Evolutionary conservation across 2,888 invertebrate genomes (phyloP).

Genomic region (Meteorus colon): DNA sequence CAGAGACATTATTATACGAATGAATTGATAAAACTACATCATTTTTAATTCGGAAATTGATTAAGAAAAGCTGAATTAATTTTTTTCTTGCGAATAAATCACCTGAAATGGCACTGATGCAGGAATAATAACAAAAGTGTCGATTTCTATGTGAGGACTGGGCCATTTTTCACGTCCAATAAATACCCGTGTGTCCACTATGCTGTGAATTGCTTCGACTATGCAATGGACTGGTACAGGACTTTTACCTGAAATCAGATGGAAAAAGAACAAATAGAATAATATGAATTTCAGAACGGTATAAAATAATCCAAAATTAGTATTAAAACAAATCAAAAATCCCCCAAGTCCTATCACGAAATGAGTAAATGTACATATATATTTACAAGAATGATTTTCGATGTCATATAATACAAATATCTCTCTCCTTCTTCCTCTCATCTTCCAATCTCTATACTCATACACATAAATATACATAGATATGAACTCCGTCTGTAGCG

Average conservation of each 20-base stretch:
- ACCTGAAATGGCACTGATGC: constrained; percentile 88
- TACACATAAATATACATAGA: constrained; percentile 47
- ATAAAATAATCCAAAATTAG: constrained; percentile 26
- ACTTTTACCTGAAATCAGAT: constrained; percentile 81
- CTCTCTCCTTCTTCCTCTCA: not conserved
- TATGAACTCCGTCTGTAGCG: constrained; percentile 63
- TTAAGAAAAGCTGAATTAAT: too few relatives aligned
- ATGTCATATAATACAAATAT: not conserved
- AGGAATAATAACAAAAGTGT: constrained; percentile 97
- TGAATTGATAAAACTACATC: too few relatives aligned
- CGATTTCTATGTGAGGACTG: constrained; percentile 87
- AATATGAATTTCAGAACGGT: too few relatives aligned
- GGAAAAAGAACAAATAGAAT: too few relatives aligned
- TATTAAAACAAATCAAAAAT: constrained; percentile 36
- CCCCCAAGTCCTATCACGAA: not conserved
- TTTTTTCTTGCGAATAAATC: not conserved
- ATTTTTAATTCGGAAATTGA: too few relatives aligned
- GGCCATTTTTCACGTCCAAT: constrained; percentile 80
- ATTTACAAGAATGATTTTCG: not conserved
- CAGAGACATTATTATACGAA: too few relatives aligned
- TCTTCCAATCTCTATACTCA: not conserved
- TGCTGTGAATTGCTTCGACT: constrained; percentile 86
- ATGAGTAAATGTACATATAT: constrained; percentile 23
- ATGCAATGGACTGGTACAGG: constrained; percentile 94
- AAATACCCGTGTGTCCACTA: constrained; percentile 78